Evolutionary conservation across 2,888 invertebrate genomes (phyloP), one percentile per base, ranked within the genome.

Genomic region (Hololepta plana): DNA sequence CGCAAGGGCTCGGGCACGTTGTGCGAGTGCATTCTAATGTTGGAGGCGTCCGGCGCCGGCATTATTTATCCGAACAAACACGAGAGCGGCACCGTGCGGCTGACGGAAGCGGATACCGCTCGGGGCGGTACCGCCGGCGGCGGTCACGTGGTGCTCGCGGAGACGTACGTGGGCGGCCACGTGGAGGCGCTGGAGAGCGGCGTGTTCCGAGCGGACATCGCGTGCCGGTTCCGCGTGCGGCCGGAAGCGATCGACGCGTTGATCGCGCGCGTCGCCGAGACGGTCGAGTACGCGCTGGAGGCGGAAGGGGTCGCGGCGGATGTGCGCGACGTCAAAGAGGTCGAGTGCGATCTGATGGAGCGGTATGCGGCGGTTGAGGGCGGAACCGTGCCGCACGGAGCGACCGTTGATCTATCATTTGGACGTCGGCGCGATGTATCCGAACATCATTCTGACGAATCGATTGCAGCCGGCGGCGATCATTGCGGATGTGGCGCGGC

Each of bases 351-450:
- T n/a, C n/a, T n/a, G n/a, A n/a, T n/a, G n/a, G n/a, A n/a, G n/a
- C n/a, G n/a, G n/a, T n/a, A n/a, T n/a, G n/a, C n/a, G n/a, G n/a
- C n/a, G 26, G 27, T 16, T 34, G 10, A 55, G 64, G 38, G 81
- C 88, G 39, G 81, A 81, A 41, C 93, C 93, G 0, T 67, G 80
- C 47, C 67, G 95, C 28, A 62, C 85, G 33, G 96, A 99, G 51
- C 80, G 79, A 43, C 98, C 98, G 0, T 67, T 93, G 12, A 98
- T 99, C 43, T 98, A 98, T 53, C 98, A 99, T 59, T 67, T 98
- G 55, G 98, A 98, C 55, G 98, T 98, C 3, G 84, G 91, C n/a
- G 96, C 98, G 35, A 99, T 98, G 98, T 99, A 98, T 49, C 98
- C 98, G 0, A 98, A 98, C 52, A 98, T 98, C 43, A 98, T 98